Base-by-base conservation (phyloP, 2,888 invertebrate species). In the Eupithecia subfuscata region DNA sequence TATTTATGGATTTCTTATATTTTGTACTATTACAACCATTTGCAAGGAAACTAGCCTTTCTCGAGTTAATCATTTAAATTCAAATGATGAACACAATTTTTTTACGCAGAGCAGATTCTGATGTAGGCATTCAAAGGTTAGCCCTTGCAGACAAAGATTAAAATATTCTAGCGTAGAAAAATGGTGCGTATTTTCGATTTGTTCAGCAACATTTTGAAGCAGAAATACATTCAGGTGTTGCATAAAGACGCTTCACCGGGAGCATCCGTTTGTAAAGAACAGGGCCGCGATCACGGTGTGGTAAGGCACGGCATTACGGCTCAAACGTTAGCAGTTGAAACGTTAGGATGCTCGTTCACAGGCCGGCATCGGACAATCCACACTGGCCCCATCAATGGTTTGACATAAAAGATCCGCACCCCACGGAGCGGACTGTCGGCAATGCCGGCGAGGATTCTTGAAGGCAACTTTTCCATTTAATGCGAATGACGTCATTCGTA, bases 1-100 rank as follows among this genome's bases (percentile, higher is more conserved):
- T 68, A 68, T 67, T 34, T n/a, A 40, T 16, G 63, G 34, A 70
- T 71, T 75, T 86, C 84, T 88, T 87, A 85, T 86, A 88, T 85
- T 90, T 90, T 90, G 89, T 90, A 91, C 89, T 89, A 82, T 30
- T 84, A 73, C 78, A 75, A 82, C 83, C 85, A 84, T 88, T 88
- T 87, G 88, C 87, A 88, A 88, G 88, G 84, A 87, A 80, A 18
- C 37, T 73, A 16, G 63, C 9, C 18, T 52, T n/a, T n/a, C 52
- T 52, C 3, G 9, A 48, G 48, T 18, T 52, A 52, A 52, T 52
- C 8, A 52, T n/a, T 52, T 56, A 56, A 8, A 48, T 48, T 0
- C 52, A 56, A 56, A 56, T 56, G 11, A 52, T n/a, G 11, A 52
- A 52, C 52, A 48, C 45, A n/a, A 22, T 4, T 18, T n/a, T 48